phyloP scores from a whole-genome alignment of 2,113 vertebrate species.

The Semnornis frantzii region DNA sequence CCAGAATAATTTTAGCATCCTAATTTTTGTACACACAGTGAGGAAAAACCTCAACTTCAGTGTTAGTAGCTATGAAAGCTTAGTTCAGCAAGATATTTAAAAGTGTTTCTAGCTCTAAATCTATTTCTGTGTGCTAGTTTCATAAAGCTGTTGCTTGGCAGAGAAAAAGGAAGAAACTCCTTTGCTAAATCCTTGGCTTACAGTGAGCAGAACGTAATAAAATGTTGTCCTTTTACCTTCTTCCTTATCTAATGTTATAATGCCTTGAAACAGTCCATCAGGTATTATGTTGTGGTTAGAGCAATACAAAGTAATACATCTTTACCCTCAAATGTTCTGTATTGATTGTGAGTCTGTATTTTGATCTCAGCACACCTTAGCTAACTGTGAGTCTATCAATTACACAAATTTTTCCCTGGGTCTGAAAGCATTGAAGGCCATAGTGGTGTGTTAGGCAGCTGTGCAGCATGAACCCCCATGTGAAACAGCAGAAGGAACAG shows the following conservation, averaged over 20 bases:
- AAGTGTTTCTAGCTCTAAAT: background rate
- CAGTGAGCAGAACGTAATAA: background rate
- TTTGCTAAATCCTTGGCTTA: background rate
- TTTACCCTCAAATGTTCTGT: background rate
- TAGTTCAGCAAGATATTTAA: background rate
- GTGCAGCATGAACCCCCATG: background rate
- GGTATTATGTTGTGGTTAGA: background rate
- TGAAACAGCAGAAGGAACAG: background rate
- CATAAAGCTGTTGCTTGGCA: background rate
- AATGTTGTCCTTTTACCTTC: background rate
- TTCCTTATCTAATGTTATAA: background rate
- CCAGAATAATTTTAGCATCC: background rate
- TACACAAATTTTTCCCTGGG: background rate
- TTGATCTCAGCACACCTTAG: background rate
- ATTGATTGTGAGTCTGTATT: background rate
- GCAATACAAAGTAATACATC: background rate
- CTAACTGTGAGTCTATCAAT: background rate
- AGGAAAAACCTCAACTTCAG: background rate
- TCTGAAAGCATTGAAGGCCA: background rate
- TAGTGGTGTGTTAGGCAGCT: background rate
- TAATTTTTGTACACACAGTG: background rate
- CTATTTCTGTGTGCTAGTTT: background rate
- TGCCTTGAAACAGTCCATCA: background rate
- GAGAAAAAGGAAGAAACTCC: background rate
- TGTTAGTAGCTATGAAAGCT: background rate